These are phyloP conservation scores for Pollenia labialis DNA, from an alignment of 2,888 invertebrate species.

Conservation along the genomic window DNA sequence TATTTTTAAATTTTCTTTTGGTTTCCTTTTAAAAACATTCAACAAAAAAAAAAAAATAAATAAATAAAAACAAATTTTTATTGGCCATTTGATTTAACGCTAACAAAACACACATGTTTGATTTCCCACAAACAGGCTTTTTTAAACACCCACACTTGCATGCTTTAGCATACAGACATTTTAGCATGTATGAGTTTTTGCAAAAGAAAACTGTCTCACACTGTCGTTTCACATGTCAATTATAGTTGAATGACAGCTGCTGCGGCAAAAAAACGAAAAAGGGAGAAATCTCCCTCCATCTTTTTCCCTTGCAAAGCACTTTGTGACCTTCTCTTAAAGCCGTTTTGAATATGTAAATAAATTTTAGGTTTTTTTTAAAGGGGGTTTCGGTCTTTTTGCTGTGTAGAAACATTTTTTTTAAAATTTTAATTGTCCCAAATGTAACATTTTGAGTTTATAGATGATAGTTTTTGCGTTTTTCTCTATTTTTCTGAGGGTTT, in stretches of 20 bases:
- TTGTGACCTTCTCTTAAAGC: constrained; percentile 14
- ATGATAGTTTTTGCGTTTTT: constrained; percentile 35
- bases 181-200: not conserved
- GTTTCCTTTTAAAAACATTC: constrained; percentile 7
- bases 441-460: constrained; percentile 55
- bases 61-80: constrained; percentile 46
- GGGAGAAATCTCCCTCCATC: not conserved
- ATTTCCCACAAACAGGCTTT: not conserved
- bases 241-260: constrained; percentile 65
- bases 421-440: constrained; percentile 24
- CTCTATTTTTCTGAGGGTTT: constrained; percentile 6
- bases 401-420: not conserved
- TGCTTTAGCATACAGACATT: not conserved
- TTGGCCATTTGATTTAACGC: constrained; percentile 53
- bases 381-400: not conserved
- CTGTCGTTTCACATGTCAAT: constrained; percentile 67
- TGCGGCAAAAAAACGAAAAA: not conserved
- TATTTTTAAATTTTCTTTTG: constrained; percentile 27
- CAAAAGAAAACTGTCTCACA: constrained; percentile 41
- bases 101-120: constrained; percentile 28
- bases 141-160: not conserved
- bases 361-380: constrained; percentile 14
- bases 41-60: not conserved
- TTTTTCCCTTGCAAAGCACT: not conserved
- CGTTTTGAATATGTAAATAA: constrained; percentile 27